Evolutionary conservation across 2,113 vertebrate genomes (phyloP).

Genomic region (Otus sunia): DNA sequence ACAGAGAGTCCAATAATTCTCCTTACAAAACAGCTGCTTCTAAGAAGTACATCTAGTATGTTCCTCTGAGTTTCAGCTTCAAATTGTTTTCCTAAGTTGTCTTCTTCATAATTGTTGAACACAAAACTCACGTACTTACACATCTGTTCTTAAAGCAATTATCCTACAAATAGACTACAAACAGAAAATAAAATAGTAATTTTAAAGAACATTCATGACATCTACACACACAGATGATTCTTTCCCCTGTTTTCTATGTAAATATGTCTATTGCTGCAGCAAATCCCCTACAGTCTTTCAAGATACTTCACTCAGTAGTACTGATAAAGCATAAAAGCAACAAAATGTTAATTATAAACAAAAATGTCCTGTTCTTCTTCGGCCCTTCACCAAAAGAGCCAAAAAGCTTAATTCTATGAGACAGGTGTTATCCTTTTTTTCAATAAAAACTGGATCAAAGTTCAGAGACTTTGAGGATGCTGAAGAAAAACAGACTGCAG

Average conservation of each 20-base stretch:
- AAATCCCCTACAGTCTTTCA: neutral
- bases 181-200: neutral
- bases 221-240: neutral
- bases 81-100: neutral
- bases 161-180: neutral
- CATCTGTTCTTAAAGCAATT: neutral
- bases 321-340: neutral
- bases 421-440: neutral
- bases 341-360: neutral
- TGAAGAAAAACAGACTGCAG: constrained; percentile 1
- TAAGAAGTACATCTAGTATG: neutral
- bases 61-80: neutral
- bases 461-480: neutral
- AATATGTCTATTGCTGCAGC: neutral
- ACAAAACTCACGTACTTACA: neutral
- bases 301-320: neutral
- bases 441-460: neutral
- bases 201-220: neutral
- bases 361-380: neutral
- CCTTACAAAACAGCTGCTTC: neutral
- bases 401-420: neutral
- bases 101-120: neutral
- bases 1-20: neutral
- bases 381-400: neutral
- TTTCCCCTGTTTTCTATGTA: neutral